These are phyloP conservation scores for Cavia aperea DNA, from an alignment of 2,113 vertebrate species.

Conservation along the genomic window DNA sequence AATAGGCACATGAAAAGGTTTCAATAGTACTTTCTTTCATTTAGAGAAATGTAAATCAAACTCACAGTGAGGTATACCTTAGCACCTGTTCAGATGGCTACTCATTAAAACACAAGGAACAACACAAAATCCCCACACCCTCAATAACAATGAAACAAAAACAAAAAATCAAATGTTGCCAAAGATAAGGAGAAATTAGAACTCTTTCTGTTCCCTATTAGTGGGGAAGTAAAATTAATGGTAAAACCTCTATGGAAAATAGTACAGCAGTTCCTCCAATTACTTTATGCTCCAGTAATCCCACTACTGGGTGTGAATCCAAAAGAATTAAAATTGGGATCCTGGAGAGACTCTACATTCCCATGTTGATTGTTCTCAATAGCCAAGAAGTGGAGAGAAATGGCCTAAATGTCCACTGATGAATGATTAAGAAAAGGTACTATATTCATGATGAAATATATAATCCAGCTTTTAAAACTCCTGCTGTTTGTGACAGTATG, in stretches of 20 bases:
- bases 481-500: rapidly evolving
- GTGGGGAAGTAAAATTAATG: neutral
- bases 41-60: neutral
- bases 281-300: rapidly evolving
- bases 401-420: neutral
- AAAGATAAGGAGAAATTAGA: neutral
- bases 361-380: neutral
- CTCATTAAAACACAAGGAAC: neutral
- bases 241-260: neutral
- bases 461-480: neutral
- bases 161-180: neutral
- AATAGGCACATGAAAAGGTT: neutral
- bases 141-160: neutral
- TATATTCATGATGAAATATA: neutral
- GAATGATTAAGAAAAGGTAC: neutral
- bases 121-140: neutral
- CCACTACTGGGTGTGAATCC: neutral
- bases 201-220: neutral
- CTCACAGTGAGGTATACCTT: neutral
- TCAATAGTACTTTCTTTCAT: neutral
- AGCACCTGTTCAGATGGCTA: neutral
- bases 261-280: neutral
- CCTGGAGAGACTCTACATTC: neutral
- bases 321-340: neutral
- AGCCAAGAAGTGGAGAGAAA: neutral